Evolutionary conservation across 1,140 invertebrate genomes (phyloP), one percentile per base, ranked within the genome.

Genomic region (Lanistes nyassanus): DNA sequence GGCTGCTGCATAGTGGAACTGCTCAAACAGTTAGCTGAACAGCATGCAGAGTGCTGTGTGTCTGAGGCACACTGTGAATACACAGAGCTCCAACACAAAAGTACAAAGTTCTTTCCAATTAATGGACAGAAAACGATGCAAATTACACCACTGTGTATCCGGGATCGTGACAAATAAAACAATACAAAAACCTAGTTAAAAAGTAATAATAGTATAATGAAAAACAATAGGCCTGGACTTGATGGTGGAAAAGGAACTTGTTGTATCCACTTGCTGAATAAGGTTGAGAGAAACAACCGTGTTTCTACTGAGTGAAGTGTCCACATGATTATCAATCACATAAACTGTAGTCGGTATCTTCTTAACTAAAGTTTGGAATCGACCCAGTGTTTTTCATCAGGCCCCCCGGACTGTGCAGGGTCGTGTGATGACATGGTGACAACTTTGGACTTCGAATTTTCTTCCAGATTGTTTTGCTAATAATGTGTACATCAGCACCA

Each of bases 401-500:
- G 19, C 62, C 47, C 6, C 53, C 47, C 26, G 60, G 60, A 53
- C 60, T 53, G 6, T 34, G 56, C 11, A 68, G 47, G n/a, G 39
- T 34, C 16, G 23, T 9, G 11, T 58, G 37, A 2, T 26, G 19
- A 31, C 11, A 37, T 62, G 37, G 47, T 7, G 66, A n/a, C 7
- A 26, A 23, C 23, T 23, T 34, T 19, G 23, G 21, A n/a, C 4
- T 11, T 34, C 13, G 7, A 21, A 68, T n/a, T 26, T 42, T 47
- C 16, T 72, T 31, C 3, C 47, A 70, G 5, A 21, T 31, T 51
- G 36, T 55, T n/a, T 66, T 36, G 6, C 34, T 36, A 4, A 76
- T n/a, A 7, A 78, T 47, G 13, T 26, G 51, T 16, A 69, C 66
- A 47, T 78, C 66, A 3, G 76, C 72, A n/a, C 72, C 76, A 31